Percentiles rank a stretch among this genome's conserved stretches.
Evolutionary conservation across 1,140 invertebrate species (phyloP).

Genomic region (Rhopalosiphum padi): DNA sequence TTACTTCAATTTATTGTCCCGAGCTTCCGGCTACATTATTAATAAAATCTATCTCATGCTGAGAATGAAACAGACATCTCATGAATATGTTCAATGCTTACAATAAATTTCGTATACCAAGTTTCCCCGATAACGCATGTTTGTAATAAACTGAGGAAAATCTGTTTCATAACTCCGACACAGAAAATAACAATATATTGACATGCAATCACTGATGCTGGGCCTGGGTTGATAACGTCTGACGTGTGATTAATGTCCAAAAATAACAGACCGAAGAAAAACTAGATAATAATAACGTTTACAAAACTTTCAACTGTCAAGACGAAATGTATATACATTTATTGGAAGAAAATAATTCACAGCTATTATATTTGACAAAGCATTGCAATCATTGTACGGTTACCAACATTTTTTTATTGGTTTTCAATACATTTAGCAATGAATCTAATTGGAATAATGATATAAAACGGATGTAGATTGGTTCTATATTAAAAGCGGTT

Average conservation of each 20-base stretch:
- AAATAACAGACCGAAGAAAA: neutral
- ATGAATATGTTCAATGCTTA: neutral
- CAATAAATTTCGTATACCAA: neutral
- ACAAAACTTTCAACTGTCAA: neutral
- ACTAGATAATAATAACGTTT: conserved; percentile 11
- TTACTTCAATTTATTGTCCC: neutral
- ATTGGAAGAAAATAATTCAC: neutral
- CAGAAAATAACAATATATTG: conserved; percentile 1
- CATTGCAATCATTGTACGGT: neutral
- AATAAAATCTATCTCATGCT: neutral
- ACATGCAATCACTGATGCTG: neutral
- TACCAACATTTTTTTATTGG: neutral
- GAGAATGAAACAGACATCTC: neutral
- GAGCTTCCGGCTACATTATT: neutral
- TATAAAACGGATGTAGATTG: neutral
- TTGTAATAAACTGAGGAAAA: neutral
- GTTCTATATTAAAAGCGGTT: neutral
- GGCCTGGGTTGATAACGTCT: neutral
- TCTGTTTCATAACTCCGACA: neutral
- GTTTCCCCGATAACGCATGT: neutral
- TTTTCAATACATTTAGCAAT: neutral
- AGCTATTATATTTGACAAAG: neutral
- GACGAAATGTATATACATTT: neutral
- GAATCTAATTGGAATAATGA: neutral
- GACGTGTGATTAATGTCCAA: neutral